Evolutionary conservation across 2,797 vertebrate species (phyloP), one percentile per base, ranked within the genome.

Genomic region (Allobates femoralis): DNA sequence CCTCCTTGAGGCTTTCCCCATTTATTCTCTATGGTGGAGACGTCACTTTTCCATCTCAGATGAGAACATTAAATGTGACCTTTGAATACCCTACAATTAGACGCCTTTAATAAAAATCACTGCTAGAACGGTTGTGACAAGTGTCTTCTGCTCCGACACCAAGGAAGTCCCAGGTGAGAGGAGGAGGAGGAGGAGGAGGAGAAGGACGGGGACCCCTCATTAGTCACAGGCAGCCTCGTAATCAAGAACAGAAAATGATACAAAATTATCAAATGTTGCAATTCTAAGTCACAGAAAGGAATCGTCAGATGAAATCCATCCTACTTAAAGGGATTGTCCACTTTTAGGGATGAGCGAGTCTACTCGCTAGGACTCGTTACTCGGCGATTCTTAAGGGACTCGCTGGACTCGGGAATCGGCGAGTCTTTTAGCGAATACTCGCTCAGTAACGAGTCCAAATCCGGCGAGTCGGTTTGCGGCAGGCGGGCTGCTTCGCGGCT

Each of bases 31-130:
- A 73, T 86, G 86, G 92, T 90, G 67, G 53, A 89, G 90, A 88
- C 0, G 0, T 82, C 86, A 23, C 14, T 77, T 90, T 82, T 19
- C 1, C 80, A 76, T 88, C 89, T 91, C 86, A 67, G 89, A 77
- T 79, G 88, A 90, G 21, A 85, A 62, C 69, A 92, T 92, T 87
- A 91, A 86, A 84, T 19, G 30, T 41, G 90, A 91, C 89, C 91
- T 92, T 92, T 91, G 89, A 80, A 86, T 90, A 90, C 90, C 84
- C 90, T 92, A 89, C 89, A 88, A 51, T 89, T 90, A 91, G 75
- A 90, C 84, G 90, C 91, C 0, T 1, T 89, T 89, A 64, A 83
- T 79, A 77, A 73, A 84, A 90, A 58, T 87, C 88, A 55, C 41
- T 81, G 30, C 74, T 89, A 88, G 86, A 91, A 84, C 34, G 28